Base-by-base conservation (phyloP, 2,888 invertebrate genomes). In the Achlya flavicornis region DNA sequence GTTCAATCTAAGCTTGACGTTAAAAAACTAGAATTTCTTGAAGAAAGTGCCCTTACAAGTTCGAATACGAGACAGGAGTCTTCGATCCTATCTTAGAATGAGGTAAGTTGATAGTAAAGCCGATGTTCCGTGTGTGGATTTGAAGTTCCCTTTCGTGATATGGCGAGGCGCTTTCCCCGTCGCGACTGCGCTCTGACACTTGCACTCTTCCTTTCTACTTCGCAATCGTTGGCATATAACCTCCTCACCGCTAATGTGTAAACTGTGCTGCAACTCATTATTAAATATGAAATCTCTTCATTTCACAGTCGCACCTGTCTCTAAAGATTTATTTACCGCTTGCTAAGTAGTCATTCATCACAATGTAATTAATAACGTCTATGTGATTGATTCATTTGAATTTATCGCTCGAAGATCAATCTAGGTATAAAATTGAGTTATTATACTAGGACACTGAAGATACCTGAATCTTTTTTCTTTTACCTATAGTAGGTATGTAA, bases 171-270 rank as follows among this genome's bases (percentile, higher is more conserved):
- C 91, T 92, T 92, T 92, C 92, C 86, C 92, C 86, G 86, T 88
- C 88, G 89, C 86, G 84, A 82, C 87, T 84, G 83, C 79, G 86
- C 87, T 86, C 87, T 87, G 89, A 87, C 89, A 89, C 84, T 85
- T 87, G 84, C 87, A 93, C 92, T 93, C 91, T 93, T 93, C 92
- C 92, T 93, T 93, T 93, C 92, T 87, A 89, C 83, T 76, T 85
- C 84, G 85, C 78, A 78, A 79, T 81, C 78, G 76, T 77, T 73
- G 79, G 78, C 73, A 73, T 74, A 76, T 73, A 63, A 70, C 68
- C 68, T 67, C 68, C 62, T 67, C 61, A 67, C 68, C 53, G 43
- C 68, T 64, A 64, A 66, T 67, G 48, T 53, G 19, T 6, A 57
- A 19, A 58, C 26, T 33, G 41, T 12, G 19, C 57, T 12, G 12